phyloP scores from a whole-genome alignment of 2,888 invertebrate species.

The Phymatocera aterrima region DNA sequence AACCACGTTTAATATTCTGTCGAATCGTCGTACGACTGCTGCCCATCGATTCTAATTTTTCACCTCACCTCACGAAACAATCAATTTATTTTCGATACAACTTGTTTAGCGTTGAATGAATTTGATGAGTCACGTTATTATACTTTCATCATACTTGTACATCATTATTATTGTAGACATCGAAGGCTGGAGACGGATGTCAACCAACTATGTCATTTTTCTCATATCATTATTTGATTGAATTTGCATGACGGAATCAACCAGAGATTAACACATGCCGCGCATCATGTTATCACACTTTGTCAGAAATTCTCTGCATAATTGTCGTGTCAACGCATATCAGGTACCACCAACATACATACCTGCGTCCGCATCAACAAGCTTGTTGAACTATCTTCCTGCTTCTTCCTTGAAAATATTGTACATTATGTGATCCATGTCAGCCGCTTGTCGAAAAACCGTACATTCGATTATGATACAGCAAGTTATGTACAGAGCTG shows the following conservation, averaged over 20 bases:
- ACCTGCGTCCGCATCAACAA: not conserved
- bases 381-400: not conserved
- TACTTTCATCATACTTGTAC: not conserved
- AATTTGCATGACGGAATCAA: conserved; percentile 14
- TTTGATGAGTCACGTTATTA: not conserved
- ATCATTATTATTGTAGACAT: not conserved
- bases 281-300: not conserved
- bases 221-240: not conserved
- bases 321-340: too few species aligned
- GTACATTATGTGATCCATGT: not conserved
- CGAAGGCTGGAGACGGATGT: not conserved
- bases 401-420: not conserved
- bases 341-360: not conserved
- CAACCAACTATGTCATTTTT: not conserved
- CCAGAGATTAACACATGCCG: not conserved
- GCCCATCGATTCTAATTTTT: not conserved
- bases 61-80: not conserved
- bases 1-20: not conserved
- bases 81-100: not conserved
- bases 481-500: too few species aligned
- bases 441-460: too few species aligned
- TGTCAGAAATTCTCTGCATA: too few species aligned
- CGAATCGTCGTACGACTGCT: not conserved
- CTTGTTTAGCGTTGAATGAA: not conserved
- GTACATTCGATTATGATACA: not conserved